Conservation (phyloP, 2,888 invertebrate species). For the Caradrina kadenii region DNA sequence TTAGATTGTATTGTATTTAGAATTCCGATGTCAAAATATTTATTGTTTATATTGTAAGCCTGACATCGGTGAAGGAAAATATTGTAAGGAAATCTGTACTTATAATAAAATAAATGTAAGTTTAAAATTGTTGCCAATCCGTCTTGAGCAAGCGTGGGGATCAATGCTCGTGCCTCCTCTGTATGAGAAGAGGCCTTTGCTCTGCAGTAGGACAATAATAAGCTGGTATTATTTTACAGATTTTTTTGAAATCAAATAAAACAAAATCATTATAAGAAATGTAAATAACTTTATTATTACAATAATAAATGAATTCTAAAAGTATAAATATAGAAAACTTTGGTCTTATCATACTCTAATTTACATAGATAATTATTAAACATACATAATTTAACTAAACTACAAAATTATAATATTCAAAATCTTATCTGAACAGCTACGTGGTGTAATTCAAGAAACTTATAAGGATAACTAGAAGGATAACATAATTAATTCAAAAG, state of each 20-base stretch:
- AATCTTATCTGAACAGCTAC: constrained; percentile 9
- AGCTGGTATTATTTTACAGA: no score
- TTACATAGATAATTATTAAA: constrained; percentile 15
- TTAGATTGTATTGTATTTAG: no score
- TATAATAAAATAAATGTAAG: no score
- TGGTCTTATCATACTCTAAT: constrained; percentile 36
- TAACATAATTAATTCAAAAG: constrained; percentile 45
- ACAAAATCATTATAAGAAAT: constrained; percentile 22
- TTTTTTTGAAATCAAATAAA: constrained; percentile 7
- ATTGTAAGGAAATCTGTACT: no score
- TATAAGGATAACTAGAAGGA: constrained; percentile 7
- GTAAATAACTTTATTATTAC: constrained; percentile 43
- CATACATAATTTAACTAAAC: constrained; percentile 17
- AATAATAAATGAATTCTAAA: constrained; percentile 30
- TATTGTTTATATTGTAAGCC: no score
- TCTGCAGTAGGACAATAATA: no score
- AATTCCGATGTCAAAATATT: no score
- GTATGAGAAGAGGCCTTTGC: no score
- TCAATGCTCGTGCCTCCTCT: no score
- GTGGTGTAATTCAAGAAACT: constrained; percentile 20
- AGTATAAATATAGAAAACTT: constrained; percentile 53
- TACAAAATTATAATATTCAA: constrained; percentile 15
- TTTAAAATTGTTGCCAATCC: no score
- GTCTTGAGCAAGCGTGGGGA: no score
- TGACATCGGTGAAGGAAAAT: no score